phyloP scores from a whole-genome alignment of 2,113 vertebrate species.

The Acanthochromis polyacanthus region DNA sequence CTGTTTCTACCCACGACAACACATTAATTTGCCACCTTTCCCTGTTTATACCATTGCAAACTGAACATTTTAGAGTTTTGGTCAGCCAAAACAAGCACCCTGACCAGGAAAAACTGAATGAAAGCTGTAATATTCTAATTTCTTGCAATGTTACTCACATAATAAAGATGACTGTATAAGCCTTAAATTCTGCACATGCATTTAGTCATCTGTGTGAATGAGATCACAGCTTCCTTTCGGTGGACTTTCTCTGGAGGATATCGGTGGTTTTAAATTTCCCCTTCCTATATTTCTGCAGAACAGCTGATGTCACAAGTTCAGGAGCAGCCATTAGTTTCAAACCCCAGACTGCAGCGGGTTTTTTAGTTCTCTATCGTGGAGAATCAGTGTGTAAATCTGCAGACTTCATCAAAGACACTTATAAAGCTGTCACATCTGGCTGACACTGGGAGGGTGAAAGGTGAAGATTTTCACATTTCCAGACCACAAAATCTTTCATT shows the following conservation, averaged over 20 bases:
- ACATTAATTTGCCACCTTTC: no score
- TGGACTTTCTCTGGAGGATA: slow-evolving; percentile 21
- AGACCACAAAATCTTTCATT: not conserved
- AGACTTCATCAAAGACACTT: not conserved
- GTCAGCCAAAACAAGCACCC: no score
- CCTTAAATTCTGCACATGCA: slow-evolving; percentile 1
- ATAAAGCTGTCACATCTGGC: no score
- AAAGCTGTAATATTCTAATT: no score
- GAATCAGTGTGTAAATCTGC: not conserved
- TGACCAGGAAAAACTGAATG: no score
- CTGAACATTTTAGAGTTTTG: no score
- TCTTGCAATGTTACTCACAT: not conserved
- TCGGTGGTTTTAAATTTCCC: slow-evolving; percentile 16
- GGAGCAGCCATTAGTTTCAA: not conserved
- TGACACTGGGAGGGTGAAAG: not conserved
- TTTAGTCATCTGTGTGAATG: slow-evolving; percentile 33
- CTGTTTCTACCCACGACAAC: no score
- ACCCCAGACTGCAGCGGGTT: not conserved
- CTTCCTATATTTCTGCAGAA: not conserved
- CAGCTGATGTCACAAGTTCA: slow-evolving; percentile 24
- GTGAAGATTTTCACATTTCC: not conserved
- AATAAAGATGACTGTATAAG: not conserved
- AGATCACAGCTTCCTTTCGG: slow-evolving; percentile 39
- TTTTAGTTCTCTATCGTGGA: no score
- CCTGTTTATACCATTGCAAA: not conserved